phyloP scores from a whole-genome alignment of 2,113 vertebrate species.

The Octodon degus region DNA sequence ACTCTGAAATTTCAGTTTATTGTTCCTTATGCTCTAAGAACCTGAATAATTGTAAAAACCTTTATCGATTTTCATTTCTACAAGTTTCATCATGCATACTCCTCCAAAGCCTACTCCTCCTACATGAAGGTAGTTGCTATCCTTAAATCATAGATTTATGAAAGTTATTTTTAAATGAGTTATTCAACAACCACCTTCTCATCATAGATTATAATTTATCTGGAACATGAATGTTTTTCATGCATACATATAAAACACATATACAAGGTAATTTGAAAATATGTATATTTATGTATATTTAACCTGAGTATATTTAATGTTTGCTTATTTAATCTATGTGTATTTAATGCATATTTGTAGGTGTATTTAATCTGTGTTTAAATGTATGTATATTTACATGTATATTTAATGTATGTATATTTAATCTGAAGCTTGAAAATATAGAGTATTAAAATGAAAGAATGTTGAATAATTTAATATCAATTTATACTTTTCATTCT shows the following conservation, averaged over 20 bases:
- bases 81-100: neutral
- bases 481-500: conserved; percentile 9
- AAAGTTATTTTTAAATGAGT: neutral
- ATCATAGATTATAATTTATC: neutral
- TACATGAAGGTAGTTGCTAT: neutral
- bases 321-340: no score
- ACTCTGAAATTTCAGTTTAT: neutral
- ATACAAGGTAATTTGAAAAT: neutral
- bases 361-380: no score
- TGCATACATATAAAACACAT: neutral
- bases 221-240: neutral
- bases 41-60: conserved; percentile 13
- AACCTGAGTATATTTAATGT: no score
- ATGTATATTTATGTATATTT: no score
- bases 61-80: neutral
- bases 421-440: neutral
- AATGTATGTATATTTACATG: no score
- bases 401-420: no score
- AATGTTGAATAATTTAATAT: conserved; percentile 17
- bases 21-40: neutral
- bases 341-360: no score
- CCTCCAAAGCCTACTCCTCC: neutral
- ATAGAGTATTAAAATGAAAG: neutral
- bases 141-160: neutral
- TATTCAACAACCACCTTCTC: neutral